phyloP scores from a whole-genome alignment of 2,113 vertebrate genomes.

The Corynorhinus townsendii region DNA sequence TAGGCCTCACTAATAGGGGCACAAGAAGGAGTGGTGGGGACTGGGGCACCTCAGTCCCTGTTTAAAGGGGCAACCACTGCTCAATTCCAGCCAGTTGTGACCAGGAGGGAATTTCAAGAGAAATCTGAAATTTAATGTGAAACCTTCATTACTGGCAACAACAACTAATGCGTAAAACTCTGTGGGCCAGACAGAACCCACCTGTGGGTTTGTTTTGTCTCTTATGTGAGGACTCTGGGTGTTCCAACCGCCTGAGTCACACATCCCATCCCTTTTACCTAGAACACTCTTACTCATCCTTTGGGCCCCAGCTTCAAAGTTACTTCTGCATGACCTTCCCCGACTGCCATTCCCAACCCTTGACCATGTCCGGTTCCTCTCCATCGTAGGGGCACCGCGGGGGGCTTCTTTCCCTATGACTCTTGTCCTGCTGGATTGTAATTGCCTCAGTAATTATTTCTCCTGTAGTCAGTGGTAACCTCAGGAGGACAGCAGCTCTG shows the following conservation, averaged over 20 bases:
- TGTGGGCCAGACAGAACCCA: not conserved
- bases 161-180: not conserved
- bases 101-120: not conserved
- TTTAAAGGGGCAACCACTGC: not conserved
- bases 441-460: not conserved
- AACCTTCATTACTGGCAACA: not conserved
- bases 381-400: not conserved
- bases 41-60: not conserved
- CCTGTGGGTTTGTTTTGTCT: not conserved
- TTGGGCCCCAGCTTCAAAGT: not conserved
- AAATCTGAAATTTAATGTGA: not conserved
- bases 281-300: not conserved
- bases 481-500: not conserved
- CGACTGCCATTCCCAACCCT: not conserved
- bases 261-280: not conserved
- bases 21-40: not conserved
- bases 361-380: not conserved
- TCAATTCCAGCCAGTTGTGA: not conserved
- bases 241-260: not conserved
- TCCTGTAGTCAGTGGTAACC: not conserved
- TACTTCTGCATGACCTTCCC: not conserved
- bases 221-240: not conserved
- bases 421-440: not conserved
- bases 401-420: not conserved
- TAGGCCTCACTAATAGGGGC: not conserved